Percentiles rank a stretch among this genome's conserved stretches.
These are phyloP conservation scores for Atta cephalotes DNA, from an alignment of 1,140 invertebrate species.

Conservation along the genomic window DNA sequence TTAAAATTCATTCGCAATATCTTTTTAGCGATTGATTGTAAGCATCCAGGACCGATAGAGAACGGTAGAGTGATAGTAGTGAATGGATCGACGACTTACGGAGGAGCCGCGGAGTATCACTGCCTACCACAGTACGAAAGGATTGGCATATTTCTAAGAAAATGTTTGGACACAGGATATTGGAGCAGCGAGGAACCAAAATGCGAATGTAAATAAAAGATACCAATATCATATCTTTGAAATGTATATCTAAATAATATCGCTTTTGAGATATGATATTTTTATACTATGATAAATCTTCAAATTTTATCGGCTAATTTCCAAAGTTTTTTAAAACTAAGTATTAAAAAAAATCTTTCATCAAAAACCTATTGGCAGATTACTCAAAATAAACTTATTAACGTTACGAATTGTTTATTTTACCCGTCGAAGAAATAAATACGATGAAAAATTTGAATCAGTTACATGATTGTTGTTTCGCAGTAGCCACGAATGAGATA, in stretches of 20 bases:
- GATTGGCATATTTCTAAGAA: conserved; percentile 92
- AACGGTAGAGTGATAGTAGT: conserved; percentile 95
- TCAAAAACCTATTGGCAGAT: not conserved
- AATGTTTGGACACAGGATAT: conserved; percentile 92
- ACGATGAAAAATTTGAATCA: not conserved
- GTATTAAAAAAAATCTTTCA: conserved; percentile 14
- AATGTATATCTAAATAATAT: not conserved
- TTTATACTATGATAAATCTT: not conserved
- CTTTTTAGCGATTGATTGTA: conserved; percentile 92
- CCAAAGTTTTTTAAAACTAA: not conserved
- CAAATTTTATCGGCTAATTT: not conserved
- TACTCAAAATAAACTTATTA: not conserved
- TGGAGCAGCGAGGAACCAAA: conserved; percentile 94
- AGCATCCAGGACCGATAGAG: conserved; percentile 91
- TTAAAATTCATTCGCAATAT: not conserved
- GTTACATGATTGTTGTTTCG: not conserved
- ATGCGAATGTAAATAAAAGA: conserved; percentile 88
- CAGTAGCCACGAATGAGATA: conserved; percentile 87
- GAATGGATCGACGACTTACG: conserved; percentile 93
- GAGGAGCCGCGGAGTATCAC: conserved; percentile 94
- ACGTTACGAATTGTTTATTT: not conserved
- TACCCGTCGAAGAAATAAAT: not conserved
- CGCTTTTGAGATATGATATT: not conserved
- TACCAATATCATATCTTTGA: not conserved
- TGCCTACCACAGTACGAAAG: conserved; percentile 94